These are phyloP conservation scores for Leucophenga montana DNA, from an alignment of 2,888 invertebrate species.

Conservation along the genomic window DNA sequence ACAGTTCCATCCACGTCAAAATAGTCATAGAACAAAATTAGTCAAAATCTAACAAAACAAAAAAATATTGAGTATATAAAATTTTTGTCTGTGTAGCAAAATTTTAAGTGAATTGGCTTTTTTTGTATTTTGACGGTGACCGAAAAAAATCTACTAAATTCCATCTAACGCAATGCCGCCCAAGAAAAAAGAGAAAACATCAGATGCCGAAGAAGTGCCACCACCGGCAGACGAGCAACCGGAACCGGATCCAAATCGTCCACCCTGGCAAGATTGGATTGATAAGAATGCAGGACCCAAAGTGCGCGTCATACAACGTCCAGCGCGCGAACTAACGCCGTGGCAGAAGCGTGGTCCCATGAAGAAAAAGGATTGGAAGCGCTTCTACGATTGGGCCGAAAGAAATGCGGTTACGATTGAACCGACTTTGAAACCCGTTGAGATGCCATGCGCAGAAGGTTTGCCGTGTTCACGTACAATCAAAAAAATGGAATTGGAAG, in stretches of 20 bases:
- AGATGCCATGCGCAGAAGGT: constrained; percentile 41
- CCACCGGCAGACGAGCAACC: neutral
- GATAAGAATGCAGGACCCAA: constrained; percentile 49
- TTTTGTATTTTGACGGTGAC: too few relatives aligned
- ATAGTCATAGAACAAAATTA: too few relatives aligned
- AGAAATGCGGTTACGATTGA: constrained; percentile 43
- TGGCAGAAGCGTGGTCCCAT: constrained; percentile 61
- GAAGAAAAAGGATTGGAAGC: constrained; percentile 54
- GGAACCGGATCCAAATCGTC: constrained; percentile 12
- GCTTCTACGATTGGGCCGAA: constrained; percentile 55
- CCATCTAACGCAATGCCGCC: too few relatives aligned
- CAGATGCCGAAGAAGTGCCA: neutral
- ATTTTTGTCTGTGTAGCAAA: too few relatives aligned
- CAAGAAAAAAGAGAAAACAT: too few relatives aligned
- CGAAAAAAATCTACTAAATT: too few relatives aligned
- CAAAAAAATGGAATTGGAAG: constrained; percentile 32
- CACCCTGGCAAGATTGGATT: constrained; percentile 45
- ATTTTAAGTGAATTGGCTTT: too few relatives aligned
- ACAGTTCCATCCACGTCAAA: too few relatives aligned
- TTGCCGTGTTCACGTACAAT: constrained; percentile 42
- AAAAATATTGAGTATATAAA: too few relatives aligned
- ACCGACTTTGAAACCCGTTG: neutral
- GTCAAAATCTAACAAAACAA: too few relatives aligned
- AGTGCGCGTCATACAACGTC: constrained; percentile 22
- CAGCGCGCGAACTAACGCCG: constrained; percentile 36